Evolutionary conservation across 2,888 invertebrate species (phyloP), one percentile per base, ranked within the genome.

Genomic region (Folsomia candida): DNA sequence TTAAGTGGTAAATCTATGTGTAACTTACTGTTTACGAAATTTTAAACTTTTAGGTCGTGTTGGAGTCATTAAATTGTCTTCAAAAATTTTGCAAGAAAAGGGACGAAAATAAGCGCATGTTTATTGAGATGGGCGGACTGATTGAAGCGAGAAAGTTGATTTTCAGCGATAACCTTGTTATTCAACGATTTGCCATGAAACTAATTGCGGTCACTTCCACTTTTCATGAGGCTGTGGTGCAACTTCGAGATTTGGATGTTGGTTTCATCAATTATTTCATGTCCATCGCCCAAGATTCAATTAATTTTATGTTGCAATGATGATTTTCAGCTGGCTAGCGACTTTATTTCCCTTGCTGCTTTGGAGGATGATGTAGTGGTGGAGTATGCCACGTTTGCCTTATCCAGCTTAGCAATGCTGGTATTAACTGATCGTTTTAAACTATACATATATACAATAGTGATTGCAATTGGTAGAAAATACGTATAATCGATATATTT

Each of bases 181-280:
- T 78, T 61, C 77, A 78, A 62, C 54, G 79, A 59, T 62, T 76
- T 59, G 58, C 73, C 37, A 66, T 79, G 69, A 79, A 79, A 72
- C 29, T 74, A 4, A 27, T 79, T 54, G 73, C 77, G 1, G n/a
- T 78, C 2, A 64, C 64, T 0, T 75, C 78, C 0, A 67, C 61
- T 18, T 61, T 74, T 24, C 76, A 78, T 58, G 63, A 72, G 28
- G 68, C 73, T 0, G 75, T 74, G 47, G 27, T 78, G 4, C 68
- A 73, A 37, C 51, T 76, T 18, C 24, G 76, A 54, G 71, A 77
- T 59, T 6, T 65, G 26, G 70, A 72, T 29, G 78, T 78, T 67
- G 27, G 54, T 28, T 57, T n/a, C 58, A 54, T 22, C 9, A 63
- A 63, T 6, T 37, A 11, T 11, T 11, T 47, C 14, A 22, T 65